Evolutionary conservation across 2,888 invertebrate genomes (phyloP).

Genomic region (Girardia tigrina): DNA sequence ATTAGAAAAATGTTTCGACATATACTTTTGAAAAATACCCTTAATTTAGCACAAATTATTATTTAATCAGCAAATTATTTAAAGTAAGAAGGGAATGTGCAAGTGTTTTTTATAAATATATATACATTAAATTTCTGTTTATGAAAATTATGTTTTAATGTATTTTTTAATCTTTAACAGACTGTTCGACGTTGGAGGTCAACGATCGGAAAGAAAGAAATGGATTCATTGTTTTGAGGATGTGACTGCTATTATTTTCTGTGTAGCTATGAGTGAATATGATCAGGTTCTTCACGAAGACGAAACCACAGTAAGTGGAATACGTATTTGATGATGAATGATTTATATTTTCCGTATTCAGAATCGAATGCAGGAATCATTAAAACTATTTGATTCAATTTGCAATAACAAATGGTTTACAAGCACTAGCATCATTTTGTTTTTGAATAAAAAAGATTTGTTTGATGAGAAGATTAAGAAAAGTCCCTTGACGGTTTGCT

Average conservation of each 20-base stretch:
- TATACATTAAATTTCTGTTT: too few relatives aligned
- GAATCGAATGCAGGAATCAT: conserved; percentile 98
- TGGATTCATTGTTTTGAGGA: conserved; percentile 99
- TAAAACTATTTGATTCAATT: conserved; percentile 97
- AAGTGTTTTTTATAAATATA: too few relatives aligned
- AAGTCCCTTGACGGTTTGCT: conserved; percentile 96
- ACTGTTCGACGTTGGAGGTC: conserved; percentile 97
- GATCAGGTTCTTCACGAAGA: conserved; percentile 99
- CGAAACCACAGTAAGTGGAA: conserved; percentile 95
- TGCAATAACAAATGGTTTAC: conserved; percentile 99
- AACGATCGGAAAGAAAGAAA: conserved; percentile 74
- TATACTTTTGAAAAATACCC: too few relatives aligned
- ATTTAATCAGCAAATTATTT: too few relatives aligned
- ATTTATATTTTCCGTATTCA: conserved; percentile 50
- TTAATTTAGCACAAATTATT: too few relatives aligned
- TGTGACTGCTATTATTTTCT: conserved; percentile 97
- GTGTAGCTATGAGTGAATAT: conserved; percentile 92
- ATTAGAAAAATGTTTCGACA: too few relatives aligned
- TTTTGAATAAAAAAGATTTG: conserved; percentile 98
- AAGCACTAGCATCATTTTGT: conserved; percentile 96
- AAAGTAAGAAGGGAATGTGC: too few relatives aligned
- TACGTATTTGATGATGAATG: background rate
- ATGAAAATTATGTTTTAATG: too few relatives aligned
- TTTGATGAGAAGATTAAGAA: conserved; percentile 99
- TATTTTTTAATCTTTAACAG: conserved; percentile 53